Evolutionary conservation across 1,140 invertebrate genomes (phyloP).

Genomic region (Drosophila ambigua): DNA sequence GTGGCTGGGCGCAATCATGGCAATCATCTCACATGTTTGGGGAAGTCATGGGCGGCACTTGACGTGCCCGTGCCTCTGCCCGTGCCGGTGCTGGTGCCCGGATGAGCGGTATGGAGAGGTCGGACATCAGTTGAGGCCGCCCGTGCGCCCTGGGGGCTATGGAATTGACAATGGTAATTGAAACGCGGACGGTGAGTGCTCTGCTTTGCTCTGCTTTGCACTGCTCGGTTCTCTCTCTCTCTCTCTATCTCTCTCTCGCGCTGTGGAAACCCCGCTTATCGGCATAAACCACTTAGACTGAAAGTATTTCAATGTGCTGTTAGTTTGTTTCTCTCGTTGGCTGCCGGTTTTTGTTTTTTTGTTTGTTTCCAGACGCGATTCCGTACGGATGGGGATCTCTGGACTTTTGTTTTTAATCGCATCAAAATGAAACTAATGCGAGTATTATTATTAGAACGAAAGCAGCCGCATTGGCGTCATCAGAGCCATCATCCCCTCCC

Average conservation of each 20-base stretch:
- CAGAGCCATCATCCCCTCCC: not conserved
- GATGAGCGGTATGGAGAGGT: not conserved
- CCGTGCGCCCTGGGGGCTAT: not conserved
- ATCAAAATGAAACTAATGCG: constrained; percentile 75
- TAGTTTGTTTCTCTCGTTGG: constrained; percentile 28
- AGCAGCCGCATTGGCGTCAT: constrained; percentile 39
- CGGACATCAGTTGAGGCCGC: constrained; percentile 6
- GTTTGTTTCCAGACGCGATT: not conserved
- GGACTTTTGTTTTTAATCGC: constrained; percentile 66
- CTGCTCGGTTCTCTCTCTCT: not conserved
- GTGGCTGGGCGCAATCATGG: too few species aligned
- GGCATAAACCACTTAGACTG: constrained; percentile 71
- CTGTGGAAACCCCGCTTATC: constrained; percentile 57
- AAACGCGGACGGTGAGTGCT: constrained; percentile 66
- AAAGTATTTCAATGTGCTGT: constrained; percentile 59
- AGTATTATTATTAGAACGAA: constrained; percentile 74
- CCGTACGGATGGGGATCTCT: constrained; percentile 14
- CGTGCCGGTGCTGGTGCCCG: not conserved
- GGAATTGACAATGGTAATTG: constrained; percentile 76
- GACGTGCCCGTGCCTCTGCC: constrained; percentile 16
- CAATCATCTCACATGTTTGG: too few species aligned
- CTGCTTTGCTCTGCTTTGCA: not conserved
- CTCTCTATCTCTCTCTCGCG: too few species aligned
- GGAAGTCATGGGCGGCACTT: constrained; percentile 43
- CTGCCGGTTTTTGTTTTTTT: constrained; percentile 4